phyloP scores from a whole-genome alignment of 64 coral and sea anemone genomes.

The Stylophora pistillata region DNA sequence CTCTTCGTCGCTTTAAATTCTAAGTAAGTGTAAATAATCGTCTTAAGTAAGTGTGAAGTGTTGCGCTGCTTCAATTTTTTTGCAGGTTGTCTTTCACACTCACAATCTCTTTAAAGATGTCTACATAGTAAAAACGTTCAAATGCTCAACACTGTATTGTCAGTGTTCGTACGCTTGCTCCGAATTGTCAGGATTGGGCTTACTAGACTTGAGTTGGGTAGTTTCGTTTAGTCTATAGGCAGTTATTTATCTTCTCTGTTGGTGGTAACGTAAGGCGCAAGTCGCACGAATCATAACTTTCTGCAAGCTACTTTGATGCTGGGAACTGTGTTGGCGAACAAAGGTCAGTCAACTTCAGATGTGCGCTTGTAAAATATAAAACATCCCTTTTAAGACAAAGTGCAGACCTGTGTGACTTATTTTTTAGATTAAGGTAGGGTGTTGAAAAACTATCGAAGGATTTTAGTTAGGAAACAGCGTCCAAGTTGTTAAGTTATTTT shows the following conservation, averaged over 20 bases:
- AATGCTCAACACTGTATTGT: neutral
- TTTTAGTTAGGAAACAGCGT: neutral
- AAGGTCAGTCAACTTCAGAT: neutral
- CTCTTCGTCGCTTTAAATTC: neutral
- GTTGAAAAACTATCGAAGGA: neutral
- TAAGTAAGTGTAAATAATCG: slow-evolving; percentile 25
- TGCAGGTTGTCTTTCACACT: neutral
- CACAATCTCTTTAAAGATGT: neutral
- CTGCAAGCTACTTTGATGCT: neutral
- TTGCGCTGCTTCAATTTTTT: neutral
- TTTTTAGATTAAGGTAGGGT: neutral
- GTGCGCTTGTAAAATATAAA: neutral
- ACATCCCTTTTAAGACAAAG: neutral
- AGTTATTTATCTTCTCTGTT: neutral
- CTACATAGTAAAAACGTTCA: neutral
- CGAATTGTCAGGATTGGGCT: neutral
- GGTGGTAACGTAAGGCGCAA: neutral
- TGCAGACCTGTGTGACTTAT: neutral
- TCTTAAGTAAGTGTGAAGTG: slow-evolving; percentile 12
- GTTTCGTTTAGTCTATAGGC: neutral
- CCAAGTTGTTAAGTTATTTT: neutral
- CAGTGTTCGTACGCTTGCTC: neutral
- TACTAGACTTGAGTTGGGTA: neutral
- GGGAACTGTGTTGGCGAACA: neutral
- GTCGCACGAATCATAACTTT: neutral